Conservation (phyloP, 2,113 vertebrate species). For the Plecturocebus donacophilus region DNA sequence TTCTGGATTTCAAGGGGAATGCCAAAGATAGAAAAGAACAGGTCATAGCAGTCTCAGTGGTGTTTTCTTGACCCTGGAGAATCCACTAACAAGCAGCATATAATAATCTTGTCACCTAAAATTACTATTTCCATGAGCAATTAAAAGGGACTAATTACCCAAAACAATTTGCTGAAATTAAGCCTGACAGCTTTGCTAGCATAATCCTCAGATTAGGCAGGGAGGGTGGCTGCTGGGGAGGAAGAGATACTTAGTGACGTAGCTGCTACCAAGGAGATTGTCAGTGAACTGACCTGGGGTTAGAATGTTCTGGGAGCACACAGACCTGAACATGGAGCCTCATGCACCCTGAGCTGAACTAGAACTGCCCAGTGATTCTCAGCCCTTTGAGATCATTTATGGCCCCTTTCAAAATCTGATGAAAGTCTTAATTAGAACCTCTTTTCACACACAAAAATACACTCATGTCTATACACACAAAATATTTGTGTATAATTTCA, state of each 20-base stretch:
- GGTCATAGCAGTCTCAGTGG: neutral
- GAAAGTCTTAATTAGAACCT: neutral
- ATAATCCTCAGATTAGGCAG: slow-evolving; percentile 31
- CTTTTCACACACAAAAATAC: neutral
- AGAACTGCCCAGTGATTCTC: neutral
- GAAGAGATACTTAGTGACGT: slow-evolving; percentile 12
- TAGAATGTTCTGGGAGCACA: neutral
- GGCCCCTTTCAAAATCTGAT: neutral
- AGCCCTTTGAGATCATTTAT: neutral
- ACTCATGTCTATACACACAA: neutral
- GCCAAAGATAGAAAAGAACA: slow-evolving; percentile 50
- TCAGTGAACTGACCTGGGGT: neutral
- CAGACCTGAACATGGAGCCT: neutral
- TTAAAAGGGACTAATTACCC: slow-evolving; percentile 69
- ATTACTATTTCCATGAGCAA: slow-evolving; percentile 69
- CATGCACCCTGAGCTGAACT: neutral
- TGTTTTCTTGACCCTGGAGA: slow-evolving; percentile 45
- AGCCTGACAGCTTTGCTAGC: slow-evolving; percentile 56
- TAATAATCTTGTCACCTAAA: slow-evolving; percentile 70
- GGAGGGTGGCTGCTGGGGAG: neutral
- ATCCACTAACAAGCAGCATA: slow-evolving; percentile 37
- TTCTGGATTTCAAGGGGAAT: slow-evolving; percentile 33
- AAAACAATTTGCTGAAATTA: slow-evolving; percentile 66
- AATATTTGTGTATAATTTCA: neutral
- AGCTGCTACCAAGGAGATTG: slow-evolving; percentile 24